These are phyloP conservation scores for Pogonocichla stellata DNA, from an alignment of 2,113 vertebrate genomes.

Conservation along the genomic window DNA sequence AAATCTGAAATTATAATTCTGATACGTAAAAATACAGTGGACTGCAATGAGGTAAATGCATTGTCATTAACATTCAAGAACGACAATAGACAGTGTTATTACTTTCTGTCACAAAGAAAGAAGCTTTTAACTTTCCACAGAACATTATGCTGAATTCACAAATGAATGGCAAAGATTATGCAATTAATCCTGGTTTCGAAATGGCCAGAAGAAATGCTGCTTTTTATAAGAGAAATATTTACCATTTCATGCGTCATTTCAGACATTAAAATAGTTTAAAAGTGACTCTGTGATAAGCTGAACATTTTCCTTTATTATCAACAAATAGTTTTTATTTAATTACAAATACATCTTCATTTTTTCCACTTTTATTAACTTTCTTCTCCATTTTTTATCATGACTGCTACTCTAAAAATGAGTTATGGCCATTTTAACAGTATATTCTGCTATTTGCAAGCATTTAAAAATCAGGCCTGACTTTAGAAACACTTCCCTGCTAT, in stretches of 20 bases:
- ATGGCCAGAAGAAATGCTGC: background rate
- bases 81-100: background rate
- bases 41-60: background rate
- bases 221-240: background rate
- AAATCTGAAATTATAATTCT: conserved; percentile 28
- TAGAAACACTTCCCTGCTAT: background rate
- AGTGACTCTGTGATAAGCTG: background rate
- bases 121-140: background rate
- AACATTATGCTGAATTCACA: background rate
- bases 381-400: background rate
- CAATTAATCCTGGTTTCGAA: background rate
- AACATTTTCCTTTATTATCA: background rate
- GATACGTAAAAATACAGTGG: background rate
- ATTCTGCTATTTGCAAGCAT: background rate
- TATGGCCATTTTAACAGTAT: background rate
- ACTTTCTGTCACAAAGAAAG: background rate
- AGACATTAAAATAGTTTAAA: background rate
- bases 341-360: background rate
- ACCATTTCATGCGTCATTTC: background rate
- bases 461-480: background rate
- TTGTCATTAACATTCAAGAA: background rate
- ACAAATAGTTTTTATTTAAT: background rate
- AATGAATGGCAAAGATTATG: background rate
- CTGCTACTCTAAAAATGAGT: background rate
- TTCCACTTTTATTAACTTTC: background rate